These are phyloP conservation scores for Macaria liturata DNA, from an alignment of 2,888 invertebrate genomes.

Conservation along the genomic window DNA sequence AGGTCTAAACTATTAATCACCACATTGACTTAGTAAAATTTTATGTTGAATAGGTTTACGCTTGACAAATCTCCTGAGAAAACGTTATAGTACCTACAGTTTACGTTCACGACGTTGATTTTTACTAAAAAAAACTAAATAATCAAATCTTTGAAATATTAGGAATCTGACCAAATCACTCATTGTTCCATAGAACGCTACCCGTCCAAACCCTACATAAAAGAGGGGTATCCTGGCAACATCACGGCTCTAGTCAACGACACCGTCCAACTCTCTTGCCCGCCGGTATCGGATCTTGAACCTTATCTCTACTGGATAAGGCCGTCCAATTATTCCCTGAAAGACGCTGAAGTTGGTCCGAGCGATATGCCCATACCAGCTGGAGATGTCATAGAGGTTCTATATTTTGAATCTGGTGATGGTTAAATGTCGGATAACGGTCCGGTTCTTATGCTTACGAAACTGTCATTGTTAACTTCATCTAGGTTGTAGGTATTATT, in stretches of 20 bases:
- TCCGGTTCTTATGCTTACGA: too few species aligned
- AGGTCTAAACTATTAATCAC: too few species aligned
- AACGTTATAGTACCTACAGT: too few species aligned
- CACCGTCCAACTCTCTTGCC: constrained; percentile 89
- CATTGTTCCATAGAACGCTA: constrained; percentile 86
- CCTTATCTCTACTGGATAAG: constrained; percentile 92
- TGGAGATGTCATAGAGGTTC: constrained; percentile 68
- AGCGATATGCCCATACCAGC: constrained; percentile 68
- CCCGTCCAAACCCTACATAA: constrained; percentile 93
- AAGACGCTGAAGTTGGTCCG: constrained; percentile 68
- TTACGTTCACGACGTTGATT: too few species aligned
- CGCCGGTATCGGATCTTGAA: constrained; percentile 92
- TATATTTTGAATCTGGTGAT: constrained; percentile 58
- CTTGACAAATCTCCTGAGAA: too few species aligned
- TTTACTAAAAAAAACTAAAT: too few species aligned
- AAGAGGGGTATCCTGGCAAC: constrained; percentile 91
- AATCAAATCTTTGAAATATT: too few species aligned
- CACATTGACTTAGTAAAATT: too few species aligned
- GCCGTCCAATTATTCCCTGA: constrained; percentile 68
- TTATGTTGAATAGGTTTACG: too few species aligned
- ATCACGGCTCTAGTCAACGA: constrained; percentile 89
- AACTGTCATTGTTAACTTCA: too few species aligned
- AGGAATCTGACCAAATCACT: not conserved
- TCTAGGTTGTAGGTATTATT: too few species aligned
- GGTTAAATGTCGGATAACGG: constrained; percentile 31